Conservation (phyloP, 2,113 vertebrate species). For the Tichodroma muraria region DNA sequence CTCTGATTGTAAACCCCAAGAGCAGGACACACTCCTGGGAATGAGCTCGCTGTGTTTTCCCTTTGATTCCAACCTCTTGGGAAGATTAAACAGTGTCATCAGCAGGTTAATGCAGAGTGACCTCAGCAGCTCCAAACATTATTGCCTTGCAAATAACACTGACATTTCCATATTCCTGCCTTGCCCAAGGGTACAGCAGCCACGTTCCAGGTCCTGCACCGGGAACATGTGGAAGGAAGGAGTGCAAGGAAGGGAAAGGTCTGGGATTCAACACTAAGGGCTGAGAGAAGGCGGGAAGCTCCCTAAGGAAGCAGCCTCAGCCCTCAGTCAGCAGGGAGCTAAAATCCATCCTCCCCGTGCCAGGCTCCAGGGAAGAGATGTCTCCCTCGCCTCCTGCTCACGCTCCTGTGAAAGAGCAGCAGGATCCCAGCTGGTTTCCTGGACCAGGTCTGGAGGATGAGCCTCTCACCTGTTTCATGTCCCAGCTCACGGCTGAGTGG, state of each 20-base stretch:
- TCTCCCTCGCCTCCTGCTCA: neutral
- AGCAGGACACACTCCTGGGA: conserved; percentile 41
- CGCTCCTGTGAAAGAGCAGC: neutral
- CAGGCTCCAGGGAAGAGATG: neutral
- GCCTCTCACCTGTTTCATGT: fast-evolving
- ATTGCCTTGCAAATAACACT: conserved; percentile 50
- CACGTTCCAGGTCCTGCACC: neutral
- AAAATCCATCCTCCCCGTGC: neutral
- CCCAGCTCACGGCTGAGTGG: neutral
- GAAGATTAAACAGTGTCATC: conserved; percentile 65
- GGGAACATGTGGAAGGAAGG: neutral
- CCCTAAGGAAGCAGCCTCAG: neutral
- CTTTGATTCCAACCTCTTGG: conserved; percentile 55
- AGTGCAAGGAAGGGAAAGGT: neutral
- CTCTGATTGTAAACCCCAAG: conserved; percentile 9
- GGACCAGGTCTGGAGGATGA: neutral
- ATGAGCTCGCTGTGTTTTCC: neutral
- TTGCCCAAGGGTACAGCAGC: conserved; percentile 17
- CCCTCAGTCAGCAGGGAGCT: neutral
- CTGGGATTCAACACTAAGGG: neutral
- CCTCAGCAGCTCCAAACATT: conserved; percentile 34
- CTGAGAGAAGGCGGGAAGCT: neutral
- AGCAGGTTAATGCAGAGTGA: conserved; percentile 54
- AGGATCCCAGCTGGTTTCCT: neutral
- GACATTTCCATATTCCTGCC: conserved; percentile 41